A percentile compares a stretch with the other conserved stretches of the same genome.
Evolutionary conservation across 2,113 vertebrate species (phyloP).

Genomic region (Pedetes capensis): DNA sequence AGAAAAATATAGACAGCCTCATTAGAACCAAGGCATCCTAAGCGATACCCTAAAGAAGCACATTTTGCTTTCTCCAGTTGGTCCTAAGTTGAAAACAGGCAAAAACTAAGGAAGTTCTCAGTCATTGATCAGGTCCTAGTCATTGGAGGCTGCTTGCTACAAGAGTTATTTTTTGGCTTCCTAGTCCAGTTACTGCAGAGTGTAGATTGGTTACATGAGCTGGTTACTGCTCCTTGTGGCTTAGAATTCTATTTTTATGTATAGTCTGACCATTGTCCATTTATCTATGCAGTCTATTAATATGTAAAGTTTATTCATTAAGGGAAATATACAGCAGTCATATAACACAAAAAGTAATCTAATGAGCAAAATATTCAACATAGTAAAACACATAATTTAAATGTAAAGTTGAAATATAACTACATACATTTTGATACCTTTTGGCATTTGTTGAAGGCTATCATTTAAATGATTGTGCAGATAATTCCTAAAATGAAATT

Average conservation of each 20-base stretch:
- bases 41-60: not conserved
- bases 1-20: not conserved
- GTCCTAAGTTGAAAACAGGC: not conserved
- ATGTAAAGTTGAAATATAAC: not conserved
- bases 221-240: not conserved
- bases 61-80: not conserved
- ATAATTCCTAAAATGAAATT: not conserved
- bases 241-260: not conserved
- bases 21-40: not conserved
- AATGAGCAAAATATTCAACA: not conserved
- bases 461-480: not conserved
- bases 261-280: not conserved
- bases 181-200: not conserved
- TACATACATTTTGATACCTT: not conserved
- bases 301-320: not conserved
- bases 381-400: not conserved
- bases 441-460: not conserved
- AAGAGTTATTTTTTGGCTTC: not conserved
- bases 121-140: not conserved
- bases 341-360: not conserved
- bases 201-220: not conserved
- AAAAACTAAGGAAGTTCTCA: not conserved
- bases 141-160: not conserved
- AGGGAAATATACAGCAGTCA: not conserved
- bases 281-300: not conserved